A percentile compares a stretch with the other conserved stretches of the same genome.
Evolutionary conservation across 2,113 vertebrate genomes (phyloP).

Genomic region (Centropus bengalensis): DNA sequence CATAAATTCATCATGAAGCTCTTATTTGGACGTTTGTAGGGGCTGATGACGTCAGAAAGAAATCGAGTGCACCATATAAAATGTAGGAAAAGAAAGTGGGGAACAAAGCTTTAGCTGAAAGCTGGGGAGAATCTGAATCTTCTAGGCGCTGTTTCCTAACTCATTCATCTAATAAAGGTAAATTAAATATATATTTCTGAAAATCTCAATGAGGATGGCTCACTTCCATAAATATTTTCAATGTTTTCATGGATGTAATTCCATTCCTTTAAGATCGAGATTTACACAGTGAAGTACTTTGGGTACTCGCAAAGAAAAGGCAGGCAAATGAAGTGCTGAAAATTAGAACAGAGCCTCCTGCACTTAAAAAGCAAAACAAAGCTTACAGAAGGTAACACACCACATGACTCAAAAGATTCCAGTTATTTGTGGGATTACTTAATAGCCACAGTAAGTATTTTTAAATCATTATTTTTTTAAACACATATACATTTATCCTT

Average conservation of each 20-base stretch:
- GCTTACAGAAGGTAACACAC: not conserved
- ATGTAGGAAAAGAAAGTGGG: not conserved
- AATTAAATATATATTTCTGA: not conserved
- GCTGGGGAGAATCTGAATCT: not conserved
- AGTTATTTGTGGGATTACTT: not conserved
- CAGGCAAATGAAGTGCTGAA: rapidly evolving
- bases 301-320: not conserved
- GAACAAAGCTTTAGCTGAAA: not conserved
- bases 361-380: not conserved
- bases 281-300: slow-evolving; percentile 1
- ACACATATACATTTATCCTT: not conserved
- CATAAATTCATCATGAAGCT: not conserved
- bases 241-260: not conserved
- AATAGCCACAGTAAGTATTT: not conserved
- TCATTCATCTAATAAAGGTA: not conserved
- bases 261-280: not conserved
- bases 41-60: not conserved
- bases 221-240: not conserved
- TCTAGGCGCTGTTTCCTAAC: not conserved
- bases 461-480: not conserved
- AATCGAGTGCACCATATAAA: not conserved
- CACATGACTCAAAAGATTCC: not conserved
- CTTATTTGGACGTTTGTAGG: not conserved
- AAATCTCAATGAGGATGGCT: not conserved
- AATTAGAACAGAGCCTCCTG: not conserved